Base-by-base conservation (phyloP, 2,888 invertebrate species). In the Tridacna gigas region DNA sequence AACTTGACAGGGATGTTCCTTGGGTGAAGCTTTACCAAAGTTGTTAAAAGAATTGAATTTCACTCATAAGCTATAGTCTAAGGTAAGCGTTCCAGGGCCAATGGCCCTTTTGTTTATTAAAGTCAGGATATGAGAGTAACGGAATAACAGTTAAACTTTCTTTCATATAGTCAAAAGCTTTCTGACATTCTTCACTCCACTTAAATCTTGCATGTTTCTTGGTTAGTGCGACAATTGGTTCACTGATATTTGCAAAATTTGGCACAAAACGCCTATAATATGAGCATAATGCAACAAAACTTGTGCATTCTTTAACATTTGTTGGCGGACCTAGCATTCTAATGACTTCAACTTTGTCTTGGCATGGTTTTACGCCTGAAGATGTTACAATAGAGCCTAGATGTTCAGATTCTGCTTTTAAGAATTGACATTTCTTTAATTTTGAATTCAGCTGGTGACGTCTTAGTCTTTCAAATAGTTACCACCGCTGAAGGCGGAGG, bases 91-190 rank as follows among this genome's bases (percentile, higher is more conserved):
- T n/a, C n/a, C n/a, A n/a, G n/a, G n/a, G n/a, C n/a, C n/a, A n/a
- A n/a, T n/a, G n/a, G n/a, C n/a, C n/a, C n/a, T n/a, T n/a, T n/a
- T n/a, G n/a, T 75, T 75, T 75, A 47, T 13, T 63, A 45, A 47
- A 28, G 45, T 75, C 28, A 26, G 75, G 63, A 20, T 75, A 75
- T 7, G 45, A 26, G 25, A 75, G 45, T 37, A 63, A 47, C 12
- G 75, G 75, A 13, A 63, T 47, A 22, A 63, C 63, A 5, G 75
- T 26, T 18, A 75, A 28, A 45, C 63, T 63, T 20, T 61, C 63
- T 75, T 45, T 75, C 63, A 75, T 60, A 22, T 22, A 63, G 1
- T 75, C 63, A 25, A 75, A 75, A 11, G 75, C 75, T 22, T n/a
- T 22, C 45, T 75, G 63, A 37, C 61, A 37, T 15, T 45, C 22